Base-by-base conservation (phyloP, 2,113 vertebrate genomes). In the Thryonomys swinderianus region DNA sequence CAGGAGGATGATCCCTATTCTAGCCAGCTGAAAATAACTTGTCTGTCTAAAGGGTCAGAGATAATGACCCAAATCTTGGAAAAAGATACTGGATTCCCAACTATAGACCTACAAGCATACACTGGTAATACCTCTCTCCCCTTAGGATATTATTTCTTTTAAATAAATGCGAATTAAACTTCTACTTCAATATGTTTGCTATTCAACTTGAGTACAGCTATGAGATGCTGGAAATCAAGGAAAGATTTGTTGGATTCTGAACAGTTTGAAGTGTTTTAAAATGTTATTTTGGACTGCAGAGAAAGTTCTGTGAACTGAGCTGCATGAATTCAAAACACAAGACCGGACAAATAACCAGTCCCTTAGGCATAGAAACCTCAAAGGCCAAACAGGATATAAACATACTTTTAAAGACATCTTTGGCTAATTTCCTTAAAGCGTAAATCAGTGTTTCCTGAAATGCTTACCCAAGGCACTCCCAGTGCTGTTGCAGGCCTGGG, bases 111-210 rank as follows among this genome's bases (percentile, higher is more conserved):
- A 51, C 1, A 13, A 62, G 12, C 69, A 1, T 34, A 66, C 64
- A 92, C 30, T 69, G 71, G 5, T 53, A 59, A 85, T 2, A 71
- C 10, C 7, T 32, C 13, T n/a, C 55, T 87, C 12, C n/a, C n/a
- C n/a, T n/a, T 71, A 95, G 16, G 11, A 18, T 53, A n/a, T 5
- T 53, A 59, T 53, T 89, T 89, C 34, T 81, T 91, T 82, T 61
- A 83, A 92, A 94, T 89, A 79, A 91, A 79, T 45, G 80, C 0
- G 64, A 83, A 62, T 57, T 67, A 59, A 80, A 57, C 45, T 95
- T 76, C 78, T 69, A 86, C 66, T 94, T n/a, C n/a, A n/a, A n/a
- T n/a, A n/a, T n/a, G n/a, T n/a, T 62, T 69, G n/a, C n/a, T 90
- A 13, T 53, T 95, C 53, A 40, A 62, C 1, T 84, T 53, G 20